Percentiles rank a stretch among this genome's conserved stretches.
These are phyloP conservation scores for Xestobium rufovillosum DNA, from an alignment of 2,888 invertebrate species.

Conservation along the genomic window DNA sequence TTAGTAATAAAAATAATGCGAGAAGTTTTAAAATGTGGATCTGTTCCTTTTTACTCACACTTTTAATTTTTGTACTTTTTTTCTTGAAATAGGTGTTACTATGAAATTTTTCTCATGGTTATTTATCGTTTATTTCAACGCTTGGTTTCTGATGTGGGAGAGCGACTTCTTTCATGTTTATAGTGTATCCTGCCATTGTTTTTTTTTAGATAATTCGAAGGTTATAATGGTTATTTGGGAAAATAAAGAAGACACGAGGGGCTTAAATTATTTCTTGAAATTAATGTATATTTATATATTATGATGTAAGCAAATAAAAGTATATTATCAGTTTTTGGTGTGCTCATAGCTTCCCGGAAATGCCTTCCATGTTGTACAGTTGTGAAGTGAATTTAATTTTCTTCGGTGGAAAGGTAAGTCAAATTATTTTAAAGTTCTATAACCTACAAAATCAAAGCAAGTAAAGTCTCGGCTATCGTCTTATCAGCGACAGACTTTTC, in stretches of 20 bases:
- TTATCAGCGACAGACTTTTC: too few relatives aligned
- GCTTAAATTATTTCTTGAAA: constrained; percentile 10
- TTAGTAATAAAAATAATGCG: too few relatives aligned
- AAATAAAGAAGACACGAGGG: neutral
- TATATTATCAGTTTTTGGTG: constrained; percentile 6
- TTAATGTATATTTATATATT: constrained; percentile 21
- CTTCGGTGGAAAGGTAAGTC: constrained; percentile 2
- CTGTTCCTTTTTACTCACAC: neutral
- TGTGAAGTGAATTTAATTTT: too few relatives aligned
- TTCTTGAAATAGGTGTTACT: too few relatives aligned
- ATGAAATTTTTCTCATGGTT: too few relatives aligned
- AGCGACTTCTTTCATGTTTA: neutral
- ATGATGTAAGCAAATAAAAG: constrained; percentile 15
- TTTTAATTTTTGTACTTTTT: neutral
- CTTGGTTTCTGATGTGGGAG: constrained; percentile 3
- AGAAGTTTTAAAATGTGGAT: neutral
- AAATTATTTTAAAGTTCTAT: neutral
- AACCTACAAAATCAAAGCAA: neutral
- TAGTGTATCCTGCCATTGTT: constrained; percentile 12
- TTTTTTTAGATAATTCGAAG: constrained; percentile 8
- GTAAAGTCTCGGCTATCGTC: too few relatives aligned
- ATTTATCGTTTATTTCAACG: neutral
- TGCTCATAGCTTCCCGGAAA: neutral
- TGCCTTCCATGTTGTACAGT: neutral
- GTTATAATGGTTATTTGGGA: constrained; percentile 8